Evolutionary conservation across 2,797 vertebrate genomes (phyloP), one percentile per base, ranked within the genome.

Genomic region (Characodon lateralis): DNA sequence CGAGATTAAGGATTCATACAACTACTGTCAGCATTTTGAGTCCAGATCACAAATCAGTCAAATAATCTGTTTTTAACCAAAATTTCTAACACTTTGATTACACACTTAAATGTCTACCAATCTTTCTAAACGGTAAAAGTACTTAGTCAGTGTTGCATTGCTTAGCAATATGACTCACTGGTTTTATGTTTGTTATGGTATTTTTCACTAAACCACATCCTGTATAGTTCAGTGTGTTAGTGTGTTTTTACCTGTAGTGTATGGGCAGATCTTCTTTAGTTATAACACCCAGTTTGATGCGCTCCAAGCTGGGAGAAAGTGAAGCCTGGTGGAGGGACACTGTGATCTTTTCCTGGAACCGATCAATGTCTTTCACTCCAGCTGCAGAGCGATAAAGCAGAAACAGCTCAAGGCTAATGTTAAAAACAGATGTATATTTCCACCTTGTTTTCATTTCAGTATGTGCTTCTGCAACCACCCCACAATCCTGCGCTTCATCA

Each of bases 331-430:
- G 96, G 26, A 99, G 96, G 0, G 98, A 99, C 14, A 98, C 91
- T 0, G 96, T 97, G 87, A 99, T 95, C 91, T 99, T 99, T 93
- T 98, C 96, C 18, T 99, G 97, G 85, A 97, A 99, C 72, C 98
- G 97, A 88, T 99, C 98, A 18, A 99, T 95, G 24, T 99, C 98
- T 91, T 99, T 99, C 89, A 99, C 94, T 1, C 94, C 97, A 92
- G 96, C 98, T 98, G 77, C 53, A 74, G 3, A 82, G 74, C 0
- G 2, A 58, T 5, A 83, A 39, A 56, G 10, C 20, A 73, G 7
- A 41, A 18, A 12, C 35, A n/a, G 12, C 1, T 59, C 20, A 50
- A 65, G 43, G 43, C 43, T 10, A 10, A 46, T 46, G 10, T 46
- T 35, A 35, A 35, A 4, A 35, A 35, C 35, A 35, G 35, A 35